Conservation (phyloP, 2,113 vertebrate species). For the Phoenicopterus ruber region DNA sequence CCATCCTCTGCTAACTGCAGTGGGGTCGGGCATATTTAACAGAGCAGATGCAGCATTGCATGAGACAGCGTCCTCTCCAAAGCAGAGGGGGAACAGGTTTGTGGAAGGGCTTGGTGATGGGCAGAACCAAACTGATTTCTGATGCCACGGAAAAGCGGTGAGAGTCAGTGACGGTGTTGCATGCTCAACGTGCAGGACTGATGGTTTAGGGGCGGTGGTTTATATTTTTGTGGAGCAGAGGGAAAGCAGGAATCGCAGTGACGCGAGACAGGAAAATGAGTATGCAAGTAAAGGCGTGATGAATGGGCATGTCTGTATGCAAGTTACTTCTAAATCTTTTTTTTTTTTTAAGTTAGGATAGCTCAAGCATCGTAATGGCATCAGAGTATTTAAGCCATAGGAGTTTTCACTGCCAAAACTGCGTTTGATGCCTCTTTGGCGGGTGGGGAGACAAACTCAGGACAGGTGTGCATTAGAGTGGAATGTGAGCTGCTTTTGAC, state of each 20-base stretch:
- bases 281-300: not conserved
- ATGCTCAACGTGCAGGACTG: not conserved
- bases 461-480: not conserved
- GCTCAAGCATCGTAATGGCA: not conserved
- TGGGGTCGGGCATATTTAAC: not conserved
- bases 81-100: not conserved
- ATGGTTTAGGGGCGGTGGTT: not conserved
- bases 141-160: not conserved
- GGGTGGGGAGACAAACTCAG: not conserved
- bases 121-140: not conserved
- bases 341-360: not conserved
- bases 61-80: not conserved
- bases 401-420: not conserved
- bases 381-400: not conserved
- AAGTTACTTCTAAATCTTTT: not conserved
- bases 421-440: not conserved
- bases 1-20: not conserved
- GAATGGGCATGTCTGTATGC: not conserved
- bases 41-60: not conserved
- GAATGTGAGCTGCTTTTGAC: not conserved
- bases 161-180: not conserved
- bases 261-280: rapidly evolving
- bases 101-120: not conserved
- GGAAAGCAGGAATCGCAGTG: not conserved
- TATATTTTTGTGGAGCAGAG: not conserved